Base-by-base conservation (phyloP, 2,113 vertebrate species). In the Cyphomyrus discorhynchus region DNA sequence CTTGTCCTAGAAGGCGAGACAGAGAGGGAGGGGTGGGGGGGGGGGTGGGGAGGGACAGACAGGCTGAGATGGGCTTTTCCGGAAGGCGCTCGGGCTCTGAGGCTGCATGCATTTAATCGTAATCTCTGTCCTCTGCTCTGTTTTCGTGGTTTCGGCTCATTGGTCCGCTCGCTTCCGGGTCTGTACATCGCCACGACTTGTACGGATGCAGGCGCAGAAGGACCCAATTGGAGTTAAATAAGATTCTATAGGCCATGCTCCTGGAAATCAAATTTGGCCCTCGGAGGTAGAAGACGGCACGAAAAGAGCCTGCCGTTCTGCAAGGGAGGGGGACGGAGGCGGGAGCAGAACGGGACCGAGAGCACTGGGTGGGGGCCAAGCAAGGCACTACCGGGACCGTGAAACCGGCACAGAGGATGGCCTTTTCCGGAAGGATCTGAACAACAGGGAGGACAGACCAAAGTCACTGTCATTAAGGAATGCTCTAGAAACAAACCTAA, bases 1-100 rank as follows among this genome's bases (percentile, higher is more conserved):
- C 94, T 99, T 99, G 96, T 99, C 98, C 98, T 99, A 93, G 42
- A 93, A 90, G 90, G 83, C 10, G 90, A 52, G 46, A 85, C 56
- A 89, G 83, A 62, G 90, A 91, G 87, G 91, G 91, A 42, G 86
- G 39, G 21, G 49, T 0, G 53, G 53, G 15, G 19, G 19, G 31
- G 31, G 56, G 5, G 83, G 89, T 6, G 47, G 90, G 91, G 90
- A 92, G 88, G 93, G 92, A 95, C 93, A 95, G 88, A 95, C 93
- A 95, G 92, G 95, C 94, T 95, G 95, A 95, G 95, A 96, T 94
- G 94, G 93, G 95, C 91, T 88, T 88, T 84, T 88, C 83, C 45
- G n/a, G 39, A 87, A 93, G 84, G 90, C 89, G 91, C 91, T 93
- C 92, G 90, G 92, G 91, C 87, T 91, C 27, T 90, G 90, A 82